A percentile compares a stretch with the other conserved stretches of the same genome.
Evolutionary conservation across 2,113 vertebrate genomes (phyloP).

Genomic region (Siphamia tubifer): DNA sequence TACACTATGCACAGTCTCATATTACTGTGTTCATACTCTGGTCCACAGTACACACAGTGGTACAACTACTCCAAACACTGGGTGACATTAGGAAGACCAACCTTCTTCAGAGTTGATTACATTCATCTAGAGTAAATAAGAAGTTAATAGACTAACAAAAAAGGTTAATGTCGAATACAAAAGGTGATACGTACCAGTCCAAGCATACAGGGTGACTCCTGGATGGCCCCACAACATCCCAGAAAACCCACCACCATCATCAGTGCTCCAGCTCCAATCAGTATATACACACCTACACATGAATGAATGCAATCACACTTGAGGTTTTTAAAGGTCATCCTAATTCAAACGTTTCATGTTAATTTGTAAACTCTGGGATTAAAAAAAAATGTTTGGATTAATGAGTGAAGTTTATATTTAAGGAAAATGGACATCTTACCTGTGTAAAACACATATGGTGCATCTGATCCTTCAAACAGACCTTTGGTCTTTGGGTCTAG

Average conservation of each 20-base stretch:
- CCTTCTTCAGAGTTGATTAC: background rate
- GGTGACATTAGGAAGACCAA: background rate
- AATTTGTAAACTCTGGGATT: background rate
- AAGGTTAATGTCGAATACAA: background rate
- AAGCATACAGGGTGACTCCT: conserved; percentile 96
- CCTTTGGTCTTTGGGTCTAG: conserved; percentile 69
- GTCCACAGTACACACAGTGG: background rate
- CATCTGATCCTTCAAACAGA: conserved; percentile 63
- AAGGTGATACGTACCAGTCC: conserved; percentile 85
- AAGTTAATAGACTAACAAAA: background rate
- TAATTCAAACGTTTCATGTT: background rate
- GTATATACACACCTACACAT: conserved; percentile 88
- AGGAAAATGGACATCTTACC: conserved; percentile 31
- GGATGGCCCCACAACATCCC: conserved; percentile 94
- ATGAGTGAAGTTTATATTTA: background rate
- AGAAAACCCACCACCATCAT: conserved; percentile 98
- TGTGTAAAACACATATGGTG: conserved; percentile 67
- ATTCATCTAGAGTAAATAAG: background rate
- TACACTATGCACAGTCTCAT: too few species aligned
- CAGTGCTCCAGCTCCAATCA: conserved; percentile 92
- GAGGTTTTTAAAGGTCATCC: background rate
- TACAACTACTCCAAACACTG: background rate
- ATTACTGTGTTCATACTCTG: background rate
- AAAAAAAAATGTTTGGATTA: background rate
- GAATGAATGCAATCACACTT: background rate